Percentiles rank a stretch among this genome's conserved stretches.
These are phyloP conservation scores for Melanostigma gelatinosum DNA, from an alignment of 2,113 vertebrate species.

Conservation along the genomic window DNA sequence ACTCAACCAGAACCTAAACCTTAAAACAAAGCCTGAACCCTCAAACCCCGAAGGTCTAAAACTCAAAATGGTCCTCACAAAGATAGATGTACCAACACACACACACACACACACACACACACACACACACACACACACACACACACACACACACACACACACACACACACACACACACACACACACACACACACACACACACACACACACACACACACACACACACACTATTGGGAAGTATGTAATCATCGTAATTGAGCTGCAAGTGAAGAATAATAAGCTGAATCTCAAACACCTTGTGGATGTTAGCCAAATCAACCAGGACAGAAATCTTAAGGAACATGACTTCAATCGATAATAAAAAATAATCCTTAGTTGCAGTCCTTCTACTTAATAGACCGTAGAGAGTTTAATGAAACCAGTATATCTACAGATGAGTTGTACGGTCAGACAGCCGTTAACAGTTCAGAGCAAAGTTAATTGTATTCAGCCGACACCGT, in stretches of 20 bases:
- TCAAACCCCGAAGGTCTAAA: too few species aligned
- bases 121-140: too few species aligned
- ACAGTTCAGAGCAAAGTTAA: background rate
- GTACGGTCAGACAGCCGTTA: background rate
- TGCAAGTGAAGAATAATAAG: conserved; percentile 28
- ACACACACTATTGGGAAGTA: conserved; percentile 1
- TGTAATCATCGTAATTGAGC: conserved; percentile 31
- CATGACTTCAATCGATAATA: background rate
- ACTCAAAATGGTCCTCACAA: too few species aligned
- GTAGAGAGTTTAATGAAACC: conserved; percentile 27
- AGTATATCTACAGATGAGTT: conserved; percentile 4
- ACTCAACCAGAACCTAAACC: background rate
- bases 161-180: too few species aligned
- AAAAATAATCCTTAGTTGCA: background rate
- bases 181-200: too few species aligned
- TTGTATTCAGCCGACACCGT: background rate
- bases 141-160: too few species aligned
- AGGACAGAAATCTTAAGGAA: background rate
- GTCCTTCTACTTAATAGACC: background rate
- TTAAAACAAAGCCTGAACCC: too few species aligned
- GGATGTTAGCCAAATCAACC: background rate
- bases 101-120: too few species aligned
- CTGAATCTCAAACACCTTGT: conserved; percentile 21
- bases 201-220: too few species aligned
- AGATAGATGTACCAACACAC: too few species aligned